phyloP scores from a whole-genome alignment of 53 echinoderm and acorn worm species.

The Luidia sarsii region DNA sequence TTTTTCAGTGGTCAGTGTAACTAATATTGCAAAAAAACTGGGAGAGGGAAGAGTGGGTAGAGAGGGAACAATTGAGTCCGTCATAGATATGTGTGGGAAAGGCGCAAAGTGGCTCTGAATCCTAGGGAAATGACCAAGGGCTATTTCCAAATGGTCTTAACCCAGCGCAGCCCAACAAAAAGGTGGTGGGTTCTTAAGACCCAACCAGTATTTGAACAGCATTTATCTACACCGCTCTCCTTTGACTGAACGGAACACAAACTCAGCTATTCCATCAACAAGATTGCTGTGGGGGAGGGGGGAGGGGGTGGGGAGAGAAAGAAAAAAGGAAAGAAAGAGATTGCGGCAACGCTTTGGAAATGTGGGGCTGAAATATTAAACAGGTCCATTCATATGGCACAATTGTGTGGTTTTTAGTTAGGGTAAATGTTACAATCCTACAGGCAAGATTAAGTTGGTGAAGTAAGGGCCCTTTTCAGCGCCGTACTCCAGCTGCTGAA shows the following conservation, averaged over 20 bases:
- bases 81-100: conserved; percentile 59
- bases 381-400: not conserved
- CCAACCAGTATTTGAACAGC: conserved; percentile 38
- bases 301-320: too few relatives aligned
- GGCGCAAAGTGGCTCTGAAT: conserved; percentile 8
- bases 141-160: conserved; percentile 47
- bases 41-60: not conserved
- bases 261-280: not conserved
- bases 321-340: too few relatives aligned
- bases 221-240: not conserved
- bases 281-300: not conserved
- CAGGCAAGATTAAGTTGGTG: conserved; percentile 19
- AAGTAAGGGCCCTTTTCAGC: too few relatives aligned
- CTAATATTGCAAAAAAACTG: not conserved
- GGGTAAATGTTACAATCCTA: conserved; percentile 20
- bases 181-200: not conserved
- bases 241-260: not conserved
- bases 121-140: conserved; percentile 34
- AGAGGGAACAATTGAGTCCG: conserved; percentile 16
- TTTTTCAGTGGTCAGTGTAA: not conserved
- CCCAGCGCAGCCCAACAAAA: conserved; percentile 1
- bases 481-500: not conserved
- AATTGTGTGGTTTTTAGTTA: not conserved
- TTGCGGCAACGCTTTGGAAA: too few relatives aligned
- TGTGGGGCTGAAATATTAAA: conserved; percentile 3